A percentile compares a stretch with the other conserved stretches of the same genome.
phyloP scores from a whole-genome alignment of 1,140 invertebrate genomes.

The Gryon sp. region DNA sequence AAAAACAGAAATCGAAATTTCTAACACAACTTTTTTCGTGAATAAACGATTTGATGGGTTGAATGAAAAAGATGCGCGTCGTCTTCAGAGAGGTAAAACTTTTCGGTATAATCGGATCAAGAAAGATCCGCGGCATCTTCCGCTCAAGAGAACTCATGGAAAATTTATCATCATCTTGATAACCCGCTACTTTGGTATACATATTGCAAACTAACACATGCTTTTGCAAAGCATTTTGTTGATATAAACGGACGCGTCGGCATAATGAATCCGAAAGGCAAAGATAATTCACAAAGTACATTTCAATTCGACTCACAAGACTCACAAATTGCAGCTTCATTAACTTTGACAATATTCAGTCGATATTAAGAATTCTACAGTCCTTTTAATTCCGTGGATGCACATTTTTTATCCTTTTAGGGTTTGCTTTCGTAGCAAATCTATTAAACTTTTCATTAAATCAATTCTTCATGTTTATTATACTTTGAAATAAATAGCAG shows the following conservation, averaged over 20 bases:
- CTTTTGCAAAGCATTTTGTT: slow-evolving; percentile 21
- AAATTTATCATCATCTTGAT: slow-evolving; percentile 43
- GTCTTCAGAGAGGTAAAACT: slow-evolving; percentile 15
- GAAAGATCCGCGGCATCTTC: slow-evolving; percentile 19
- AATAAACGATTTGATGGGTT: slow-evolving; percentile 26
- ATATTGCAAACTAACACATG: slow-evolving; percentile 24
- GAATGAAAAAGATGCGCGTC: slow-evolving; percentile 2
- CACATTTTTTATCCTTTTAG: too few species aligned
- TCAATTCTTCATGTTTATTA: too few species aligned
- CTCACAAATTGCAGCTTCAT: slow-evolving; percentile 22
- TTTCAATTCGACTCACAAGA: neutral
- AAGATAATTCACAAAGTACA: slow-evolving; percentile 33
- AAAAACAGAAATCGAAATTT: too few species aligned
- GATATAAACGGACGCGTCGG: slow-evolving; percentile 11
- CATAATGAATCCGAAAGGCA: slow-evolving; percentile 24
- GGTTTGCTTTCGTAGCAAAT: too few species aligned
- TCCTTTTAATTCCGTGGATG: too few species aligned
- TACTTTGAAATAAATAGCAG: too few species aligned
- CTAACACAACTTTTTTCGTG: neutral
- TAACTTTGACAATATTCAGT: slow-evolving; percentile 29
- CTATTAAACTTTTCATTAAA: too few species aligned
- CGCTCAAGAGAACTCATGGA: slow-evolving; percentile 4
- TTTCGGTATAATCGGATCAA: slow-evolving; percentile 29
- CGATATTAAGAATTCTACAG: slow-evolving; percentile 2
- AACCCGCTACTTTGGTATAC: slow-evolving; percentile 6